phyloP scores from a whole-genome alignment of 2,888 invertebrate species.

The Andrena bicolor region DNA sequence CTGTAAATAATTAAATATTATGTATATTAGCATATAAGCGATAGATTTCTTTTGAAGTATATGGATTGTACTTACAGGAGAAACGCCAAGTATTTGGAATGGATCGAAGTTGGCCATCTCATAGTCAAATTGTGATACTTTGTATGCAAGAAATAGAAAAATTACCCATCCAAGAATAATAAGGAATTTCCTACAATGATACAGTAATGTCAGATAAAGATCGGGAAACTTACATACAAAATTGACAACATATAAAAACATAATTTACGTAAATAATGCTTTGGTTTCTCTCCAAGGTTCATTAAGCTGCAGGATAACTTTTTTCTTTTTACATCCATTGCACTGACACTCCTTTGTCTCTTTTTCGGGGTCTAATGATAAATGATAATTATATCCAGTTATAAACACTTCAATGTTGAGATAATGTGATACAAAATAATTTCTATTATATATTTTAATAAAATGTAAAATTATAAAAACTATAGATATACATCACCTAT shows the following conservation, averaged over 20 bases:
- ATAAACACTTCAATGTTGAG: background rate
- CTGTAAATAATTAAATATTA: slow-evolving; percentile 80
- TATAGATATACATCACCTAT: background rate
- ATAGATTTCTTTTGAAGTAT: background rate
- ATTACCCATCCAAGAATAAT: slow-evolving; percentile 94
- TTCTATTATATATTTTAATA: background rate
- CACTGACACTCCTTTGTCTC: slow-evolving; percentile 94
- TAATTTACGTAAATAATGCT: slow-evolving; percentile 88
- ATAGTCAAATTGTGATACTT: slow-evolving; percentile 98
- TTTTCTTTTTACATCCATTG: slow-evolving; percentile 94
- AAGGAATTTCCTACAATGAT: slow-evolving; percentile 89
- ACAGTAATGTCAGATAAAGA: background rate
- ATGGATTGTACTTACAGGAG: slow-evolving; percentile 87
- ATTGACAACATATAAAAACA: background rate
- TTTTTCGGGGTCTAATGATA: slow-evolving; percentile 90
- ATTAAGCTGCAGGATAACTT: slow-evolving; percentile 91
- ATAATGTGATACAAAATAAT: background rate
- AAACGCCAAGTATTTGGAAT: slow-evolving; percentile 96
- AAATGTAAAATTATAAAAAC: background rate
- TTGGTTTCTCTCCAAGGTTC: slow-evolving; percentile 96
- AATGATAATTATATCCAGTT: slow-evolving; percentile 9
- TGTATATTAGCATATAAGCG: background rate
- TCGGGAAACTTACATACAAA: background rate
- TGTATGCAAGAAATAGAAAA: slow-evolving; percentile 93
- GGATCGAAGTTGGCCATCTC: slow-evolving; percentile 99